Evolutionary conservation across 2,888 invertebrate genomes (phyloP).

Genomic region (Scaptomyza cyrtandrae): DNA sequence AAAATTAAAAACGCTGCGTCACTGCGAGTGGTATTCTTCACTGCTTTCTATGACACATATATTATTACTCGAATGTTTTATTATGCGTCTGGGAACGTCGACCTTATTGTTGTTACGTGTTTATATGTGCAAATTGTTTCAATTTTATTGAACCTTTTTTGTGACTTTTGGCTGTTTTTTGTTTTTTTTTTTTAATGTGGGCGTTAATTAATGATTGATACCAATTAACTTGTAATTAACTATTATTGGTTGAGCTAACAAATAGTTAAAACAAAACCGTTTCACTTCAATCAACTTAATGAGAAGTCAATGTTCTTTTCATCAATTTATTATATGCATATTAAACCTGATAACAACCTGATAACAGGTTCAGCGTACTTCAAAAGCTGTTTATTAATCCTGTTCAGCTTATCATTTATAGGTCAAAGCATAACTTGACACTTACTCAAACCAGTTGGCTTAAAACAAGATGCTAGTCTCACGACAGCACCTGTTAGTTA

Average conservation of each 20-base stretch:
- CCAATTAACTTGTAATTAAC: slow-evolving; percentile 17
- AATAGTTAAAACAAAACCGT: neutral
- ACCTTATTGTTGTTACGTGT: slow-evolving; percentile 49
- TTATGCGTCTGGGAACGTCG: slow-evolving; percentile 45
- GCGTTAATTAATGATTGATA: slow-evolving; percentile 3
- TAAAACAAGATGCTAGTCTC: neutral
- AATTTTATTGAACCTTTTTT: slow-evolving; percentile 22
- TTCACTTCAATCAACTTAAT: neutral
- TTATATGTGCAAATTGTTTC: slow-evolving; percentile 45
- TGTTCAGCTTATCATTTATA: neutral
- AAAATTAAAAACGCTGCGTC: slow-evolving; percentile 36
- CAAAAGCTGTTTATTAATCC: neutral
- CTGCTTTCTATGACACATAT: slow-evolving; percentile 50
- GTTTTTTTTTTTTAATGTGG: neutral
- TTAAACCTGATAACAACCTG: slow-evolving; percentile 19
- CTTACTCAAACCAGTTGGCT: slow-evolving; percentile 14
- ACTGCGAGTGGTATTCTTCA: slow-evolving; percentile 19
- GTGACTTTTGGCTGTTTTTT: neutral
- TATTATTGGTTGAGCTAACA: neutral
- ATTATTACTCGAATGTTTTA: slow-evolving; percentile 28
- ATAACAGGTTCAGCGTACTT: slow-evolving; percentile 21
- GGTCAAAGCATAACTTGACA: slow-evolving; percentile 12
- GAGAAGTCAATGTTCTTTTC: neutral
- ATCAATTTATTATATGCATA: neutral
- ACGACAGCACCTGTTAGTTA: slow-evolving; percentile 3